Evolutionary conservation across 1,140 invertebrate species (phyloP), one percentile per base, ranked within the genome.

Genomic region (Diprion similis): DNA sequence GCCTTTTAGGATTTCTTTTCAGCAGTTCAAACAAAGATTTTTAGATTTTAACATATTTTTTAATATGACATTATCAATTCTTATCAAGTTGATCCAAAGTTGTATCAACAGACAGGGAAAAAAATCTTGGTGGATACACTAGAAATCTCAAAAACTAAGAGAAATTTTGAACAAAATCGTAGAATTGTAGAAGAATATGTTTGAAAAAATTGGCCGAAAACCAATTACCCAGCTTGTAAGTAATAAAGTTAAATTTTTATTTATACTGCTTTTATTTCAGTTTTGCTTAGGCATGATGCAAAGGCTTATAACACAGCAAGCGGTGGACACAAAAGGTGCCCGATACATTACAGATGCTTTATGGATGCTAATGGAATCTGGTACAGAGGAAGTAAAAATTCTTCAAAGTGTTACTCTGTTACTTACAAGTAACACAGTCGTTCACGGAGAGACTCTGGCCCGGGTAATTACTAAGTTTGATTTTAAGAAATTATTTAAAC

Each of bases 381-480:
- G 95, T 8, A 93, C 95, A 46, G 95, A 99, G 86, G 98, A 99
- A 90, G 92, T 99, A 13, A 98, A 98, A 91, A 92, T 99, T 71
- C 89, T 99, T 68, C 98, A 99, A 87, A 99, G 97, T 37, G 95
- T 98, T 11, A 98, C 98, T 10, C 86, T 99, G 15, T 88, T 99
- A 47, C 91, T 99, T 13, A 99, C 97, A 10, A 98, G 97, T 15
- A 99, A 97, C 79, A 92, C 95, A 76, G 90, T 99, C 65, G 97
- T 99, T 46, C 95, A 96, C 87, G 97, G 97, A 68, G 96, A 98
- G 79, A 95, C 94, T 19, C 88, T 99, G 71, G 95, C 98, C 66
- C 97, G 95, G 89, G 95, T 96, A 89, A 87, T 87, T 78, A 24
- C 6, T 72, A 8, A 66, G 19, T 73, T 75, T 45, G 64, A 37